Conservation (phyloP, 53 echinoderm and acorn worm genomes). For the Stichopus horrens region DNA sequence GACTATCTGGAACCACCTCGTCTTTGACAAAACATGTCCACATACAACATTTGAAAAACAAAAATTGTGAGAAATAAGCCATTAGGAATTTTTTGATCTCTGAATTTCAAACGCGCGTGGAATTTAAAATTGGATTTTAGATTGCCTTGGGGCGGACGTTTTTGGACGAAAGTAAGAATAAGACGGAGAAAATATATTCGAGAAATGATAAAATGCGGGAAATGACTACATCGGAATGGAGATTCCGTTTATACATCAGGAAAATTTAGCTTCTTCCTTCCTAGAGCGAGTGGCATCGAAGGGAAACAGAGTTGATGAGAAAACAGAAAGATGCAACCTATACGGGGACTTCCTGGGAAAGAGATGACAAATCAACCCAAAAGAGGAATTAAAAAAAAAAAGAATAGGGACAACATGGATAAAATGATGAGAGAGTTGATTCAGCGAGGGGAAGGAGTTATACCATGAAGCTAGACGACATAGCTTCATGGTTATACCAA, state of each 20-base stretch:
- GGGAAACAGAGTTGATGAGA: not conserved
- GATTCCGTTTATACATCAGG: not conserved
- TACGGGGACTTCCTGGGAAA: not conserved
- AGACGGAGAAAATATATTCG: not conserved
- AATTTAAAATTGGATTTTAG: constrained; percentile 6
- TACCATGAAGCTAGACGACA: too few species aligned
- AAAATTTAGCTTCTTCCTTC: not conserved
- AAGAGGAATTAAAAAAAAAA: too few species aligned
- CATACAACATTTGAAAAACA: not conserved
- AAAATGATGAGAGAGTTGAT: too few species aligned
- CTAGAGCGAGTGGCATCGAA: not conserved
- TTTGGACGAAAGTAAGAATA: not conserved
- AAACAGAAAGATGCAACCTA: not conserved
- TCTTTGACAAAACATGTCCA: not conserved
- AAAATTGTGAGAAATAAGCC: not conserved
- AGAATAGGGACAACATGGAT: too few species aligned
- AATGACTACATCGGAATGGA: constrained; percentile 1
- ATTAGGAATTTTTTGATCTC: not conserved
- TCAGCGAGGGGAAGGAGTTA: too few species aligned
- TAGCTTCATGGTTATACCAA: too few species aligned
- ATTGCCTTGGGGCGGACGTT: not conserved
- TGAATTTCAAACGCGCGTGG: not conserved
- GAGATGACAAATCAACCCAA: not conserved
- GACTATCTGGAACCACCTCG: not conserved
- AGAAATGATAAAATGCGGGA: not conserved